Evolutionary conservation across 2,797 vertebrate genomes (phyloP).

Genomic region (Syngnathus acus): DNA sequence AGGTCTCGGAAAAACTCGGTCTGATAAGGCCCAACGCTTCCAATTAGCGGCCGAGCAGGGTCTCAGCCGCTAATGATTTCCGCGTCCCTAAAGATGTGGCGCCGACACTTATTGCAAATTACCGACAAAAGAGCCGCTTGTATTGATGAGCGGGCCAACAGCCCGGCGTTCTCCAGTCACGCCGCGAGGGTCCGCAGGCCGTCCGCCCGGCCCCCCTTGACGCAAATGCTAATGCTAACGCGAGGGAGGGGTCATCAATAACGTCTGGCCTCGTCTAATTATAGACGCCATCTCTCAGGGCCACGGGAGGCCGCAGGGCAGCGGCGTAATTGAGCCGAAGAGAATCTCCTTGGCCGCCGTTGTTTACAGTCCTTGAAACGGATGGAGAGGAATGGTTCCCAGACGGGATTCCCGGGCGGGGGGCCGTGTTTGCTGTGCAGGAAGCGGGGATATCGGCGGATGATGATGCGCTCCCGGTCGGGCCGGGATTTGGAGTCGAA

Average conservation of each 20-base stretch:
- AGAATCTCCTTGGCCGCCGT: slow-evolving; percentile 42
- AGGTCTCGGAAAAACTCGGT: slow-evolving; percentile 93
- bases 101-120: slow-evolving; percentile 98
- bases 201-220: slow-evolving; percentile 39
- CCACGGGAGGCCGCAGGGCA: slow-evolving; percentile 45
- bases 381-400: slow-evolving; percentile 57
- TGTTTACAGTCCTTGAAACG: slow-evolving; percentile 69
- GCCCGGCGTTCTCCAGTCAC: slow-evolving; percentile 81
- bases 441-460: slow-evolving; percentile 41
- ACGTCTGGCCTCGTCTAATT: slow-evolving; percentile 72
- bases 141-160: slow-evolving; percentile 89
- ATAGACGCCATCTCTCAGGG: slow-evolving; percentile 61
- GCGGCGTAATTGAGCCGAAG: slow-evolving; percentile 60
- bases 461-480: slow-evolving; percentile 41
- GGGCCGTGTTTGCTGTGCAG: slow-evolving; percentile 38
- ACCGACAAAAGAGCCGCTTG: slow-evolving; percentile 93
- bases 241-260: slow-evolving; percentile 77
- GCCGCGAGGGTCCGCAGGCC: slow-evolving; percentile 63
- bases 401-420: slow-evolving; percentile 27
- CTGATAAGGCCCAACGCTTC: slow-evolving; percentile 99
- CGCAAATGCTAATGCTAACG: slow-evolving; percentile 56
- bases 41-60: slow-evolving; percentile 92
- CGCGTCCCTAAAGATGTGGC: slow-evolving; percentile 86
- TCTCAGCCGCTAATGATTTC: slow-evolving; percentile 95
- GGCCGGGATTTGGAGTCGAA: slow-evolving; percentile 61